Evolutionary conservation across 2,113 vertebrate genomes (phyloP).

Genomic region (Ptilonorhynchus violaceus): DNA sequence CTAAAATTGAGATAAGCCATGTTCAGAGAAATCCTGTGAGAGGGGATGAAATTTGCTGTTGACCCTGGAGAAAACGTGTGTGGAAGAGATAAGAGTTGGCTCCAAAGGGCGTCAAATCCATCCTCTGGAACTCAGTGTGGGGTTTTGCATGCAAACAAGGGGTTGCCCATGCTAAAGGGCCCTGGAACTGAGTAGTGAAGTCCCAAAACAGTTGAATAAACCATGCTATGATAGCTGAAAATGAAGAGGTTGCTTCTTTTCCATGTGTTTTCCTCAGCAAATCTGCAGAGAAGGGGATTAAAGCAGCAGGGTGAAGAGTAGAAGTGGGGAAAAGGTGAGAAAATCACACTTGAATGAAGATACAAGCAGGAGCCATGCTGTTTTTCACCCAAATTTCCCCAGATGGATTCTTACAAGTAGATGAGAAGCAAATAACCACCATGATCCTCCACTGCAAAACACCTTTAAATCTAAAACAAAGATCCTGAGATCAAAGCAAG

Average conservation of each 20-base stretch:
- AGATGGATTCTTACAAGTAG: fast-evolving
- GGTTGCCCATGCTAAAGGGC: fast-evolving
- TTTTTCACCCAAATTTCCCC: neutral
- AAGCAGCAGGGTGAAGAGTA: neutral
- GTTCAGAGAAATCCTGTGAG: neutral
- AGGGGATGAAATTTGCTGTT: neutral
- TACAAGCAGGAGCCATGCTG: neutral
- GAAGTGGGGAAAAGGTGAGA: neutral
- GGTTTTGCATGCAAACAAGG: neutral
- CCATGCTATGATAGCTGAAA: neutral
- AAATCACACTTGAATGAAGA: neutral
- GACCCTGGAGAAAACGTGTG: neutral
- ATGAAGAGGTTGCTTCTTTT: neutral
- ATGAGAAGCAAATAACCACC: neutral
- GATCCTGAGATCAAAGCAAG: neutral
- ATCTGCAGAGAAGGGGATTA: neutral
- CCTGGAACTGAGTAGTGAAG: neutral
- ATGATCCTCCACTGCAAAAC: neutral
- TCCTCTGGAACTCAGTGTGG: neutral
- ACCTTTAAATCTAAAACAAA: neutral
- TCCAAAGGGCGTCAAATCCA: neutral
- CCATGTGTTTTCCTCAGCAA: neutral
- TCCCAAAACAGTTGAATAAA: neutral
- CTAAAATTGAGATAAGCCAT: neutral
- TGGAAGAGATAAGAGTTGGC: neutral